A percentile compares a stretch with the other conserved stretches of the same genome.
Conservation (phyloP, 2,888 invertebrate species). For the Tiliacea aurago region DNA sequence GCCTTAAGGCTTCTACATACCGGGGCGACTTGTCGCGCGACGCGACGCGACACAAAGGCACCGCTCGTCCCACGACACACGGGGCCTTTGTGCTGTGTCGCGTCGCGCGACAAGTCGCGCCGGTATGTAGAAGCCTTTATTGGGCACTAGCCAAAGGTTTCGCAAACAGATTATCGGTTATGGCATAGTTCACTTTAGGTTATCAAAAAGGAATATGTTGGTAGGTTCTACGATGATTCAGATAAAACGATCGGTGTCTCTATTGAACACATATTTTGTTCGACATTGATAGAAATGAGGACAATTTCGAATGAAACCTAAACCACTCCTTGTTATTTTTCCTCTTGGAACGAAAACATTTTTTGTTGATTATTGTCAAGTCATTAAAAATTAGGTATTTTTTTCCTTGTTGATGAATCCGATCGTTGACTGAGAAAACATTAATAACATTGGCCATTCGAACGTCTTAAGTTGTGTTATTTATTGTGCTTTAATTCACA, state of each 20-base stretch:
- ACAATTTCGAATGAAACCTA: constrained; percentile 5
- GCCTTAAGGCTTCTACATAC: no score
- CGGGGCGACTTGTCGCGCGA: no score
- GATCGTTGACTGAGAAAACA: constrained; percentile 16
- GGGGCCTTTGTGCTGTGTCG: no score
- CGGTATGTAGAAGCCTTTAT: no score
- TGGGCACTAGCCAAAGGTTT: constrained; percentile 1
- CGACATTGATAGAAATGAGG: constrained; percentile 9
- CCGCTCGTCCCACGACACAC: no score
- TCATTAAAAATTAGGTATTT: constrained; percentile 2
- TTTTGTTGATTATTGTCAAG: neutral
- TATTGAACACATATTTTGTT: neutral
- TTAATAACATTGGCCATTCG: constrained; percentile 5
- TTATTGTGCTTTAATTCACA: constrained; percentile 9
- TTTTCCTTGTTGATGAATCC: constrained; percentile 31
- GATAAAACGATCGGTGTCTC: neutral
- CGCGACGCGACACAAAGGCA: no score
- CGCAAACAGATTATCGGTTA: neutral
- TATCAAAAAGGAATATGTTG: constrained; percentile 2
- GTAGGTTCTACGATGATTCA: neutral
- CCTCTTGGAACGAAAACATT: neutral
- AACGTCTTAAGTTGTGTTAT: constrained; percentile 3
- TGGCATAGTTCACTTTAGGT: constrained; percentile 2
- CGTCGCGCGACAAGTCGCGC: no score
- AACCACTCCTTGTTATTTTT: constrained; percentile 16